Base-by-base conservation (phyloP, 2,797 vertebrate species). In the Limosa lapponica region DNA sequence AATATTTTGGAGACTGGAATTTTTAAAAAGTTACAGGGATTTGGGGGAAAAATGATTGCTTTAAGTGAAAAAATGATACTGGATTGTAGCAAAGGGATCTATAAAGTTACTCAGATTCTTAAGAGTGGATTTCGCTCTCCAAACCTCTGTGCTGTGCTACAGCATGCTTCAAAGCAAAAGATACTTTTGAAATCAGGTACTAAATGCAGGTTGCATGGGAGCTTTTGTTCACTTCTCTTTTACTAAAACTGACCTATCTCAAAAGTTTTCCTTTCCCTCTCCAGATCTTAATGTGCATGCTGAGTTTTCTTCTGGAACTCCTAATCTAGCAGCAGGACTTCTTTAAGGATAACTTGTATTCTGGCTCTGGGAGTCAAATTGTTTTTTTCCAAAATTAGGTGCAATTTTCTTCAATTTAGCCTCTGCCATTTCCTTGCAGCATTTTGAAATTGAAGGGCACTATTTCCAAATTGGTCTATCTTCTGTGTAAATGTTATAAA, bases 81-180 rank as follows among this genome's bases (percentile, higher is more conserved):
- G 91, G 92, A 93, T 93, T 97, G 65, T 92, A 97, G 72, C 78
- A 96, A 95, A 96, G 62, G 89, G 44, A 93, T 97, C 82, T 91
- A 49, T 90, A 96, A 95, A 95, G 87, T 95, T 75, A 71, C 75
- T 71, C 89, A 90, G 81, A 93, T 97, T 87, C 82, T 96, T 61
- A 96, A 95, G 82, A 94, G 32, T 83, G 75, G 81, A 81, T 89
- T 96, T 93, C 36, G 65, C 67, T 96, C 75, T 75, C 64, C 92
- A 73, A 80, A 87, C 27, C 19, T 93, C 11, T 62, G 67, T 81
- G 36, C 77, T 66, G 77, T 89, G 30, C 85, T 96, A 32, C 65
- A 90, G 37, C 32, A 44, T 49, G 23, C 70, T 81, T 96, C 87
- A 90, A 87, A 96, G 69, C 54, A 90, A 85, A 95, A 96, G 58